Evolutionary conservation across 2,888 invertebrate genomes (phyloP).

Genomic region (Leptinotarsa juncta): DNA sequence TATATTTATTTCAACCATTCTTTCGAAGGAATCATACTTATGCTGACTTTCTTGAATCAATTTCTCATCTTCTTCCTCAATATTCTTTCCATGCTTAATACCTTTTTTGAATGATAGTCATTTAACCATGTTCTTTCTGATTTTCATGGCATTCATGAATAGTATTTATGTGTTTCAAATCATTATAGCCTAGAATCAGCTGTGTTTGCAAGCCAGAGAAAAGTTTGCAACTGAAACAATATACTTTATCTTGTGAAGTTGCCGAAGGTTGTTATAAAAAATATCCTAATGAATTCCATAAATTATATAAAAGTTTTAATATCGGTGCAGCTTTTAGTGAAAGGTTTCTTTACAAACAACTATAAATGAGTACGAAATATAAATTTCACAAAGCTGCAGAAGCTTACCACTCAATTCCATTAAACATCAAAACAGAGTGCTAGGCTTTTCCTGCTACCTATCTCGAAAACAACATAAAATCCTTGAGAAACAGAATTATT

Average conservation of each 20-base stretch:
- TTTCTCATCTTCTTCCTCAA: slow-evolving; percentile 26
- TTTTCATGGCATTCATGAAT: not conserved
- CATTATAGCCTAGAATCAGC: not conserved
- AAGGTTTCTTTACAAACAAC: too few relatives aligned
- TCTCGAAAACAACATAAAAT: too few relatives aligned
- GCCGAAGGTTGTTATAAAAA: not conserved
- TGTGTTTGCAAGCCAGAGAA: not conserved
- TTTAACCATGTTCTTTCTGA: slow-evolving; percentile 3
- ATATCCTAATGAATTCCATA: too few relatives aligned
- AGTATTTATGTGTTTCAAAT: not conserved
- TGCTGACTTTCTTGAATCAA: slow-evolving; percentile 15
- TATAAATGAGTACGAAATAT: too few relatives aligned
- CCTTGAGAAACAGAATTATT: too few relatives aligned
- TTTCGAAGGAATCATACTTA: slow-evolving; percentile 25
- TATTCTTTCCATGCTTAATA: not conserved
- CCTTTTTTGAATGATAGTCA: not conserved
- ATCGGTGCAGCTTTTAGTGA: too few relatives aligned
- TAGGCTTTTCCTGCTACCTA: too few relatives aligned
- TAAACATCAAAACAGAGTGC: too few relatives aligned
- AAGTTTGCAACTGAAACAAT: not conserved
- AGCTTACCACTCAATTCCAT: too few relatives aligned
- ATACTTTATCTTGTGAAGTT: slow-evolving; percentile 3
- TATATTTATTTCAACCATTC: slow-evolving; percentile 36
- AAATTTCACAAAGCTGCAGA: too few relatives aligned
- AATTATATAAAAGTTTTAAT: too few relatives aligned